Base-by-base conservation (phyloP, 2,113 vertebrate genomes). In the Bombycilla garrulus region DNA sequence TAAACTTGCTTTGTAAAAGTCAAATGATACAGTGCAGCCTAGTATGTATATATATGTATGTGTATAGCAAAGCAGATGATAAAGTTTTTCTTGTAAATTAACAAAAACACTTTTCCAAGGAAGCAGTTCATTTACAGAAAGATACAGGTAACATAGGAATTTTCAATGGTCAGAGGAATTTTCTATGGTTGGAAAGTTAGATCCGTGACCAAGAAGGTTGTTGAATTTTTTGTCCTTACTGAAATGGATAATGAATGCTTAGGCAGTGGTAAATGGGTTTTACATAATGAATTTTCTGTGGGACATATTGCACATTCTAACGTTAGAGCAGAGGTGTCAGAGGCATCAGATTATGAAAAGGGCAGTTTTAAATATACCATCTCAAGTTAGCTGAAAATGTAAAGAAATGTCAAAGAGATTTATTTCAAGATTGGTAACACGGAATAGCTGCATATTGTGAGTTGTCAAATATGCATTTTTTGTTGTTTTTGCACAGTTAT, bases 391-490 rank as follows among this genome's bases (percentile, higher is more conserved):
- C 38, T 78, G n/a, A 71, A 82, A 69, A 25, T 13, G 5, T 9
- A 25, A 51, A 56, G 70, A 47, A 16, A 16, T 83, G 65, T 80
- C 19, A 4, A 44, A 69, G 23, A 22, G 6, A 26, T 28, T 48
- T 90, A 25, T 56, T 82, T 61, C 40, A 48, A 28, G 29, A 6
- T 15, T 18, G n/a, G 4, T 66, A 29, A 38, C 26, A 33, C 20
- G 33, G 42, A 47, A 48, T 47, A 77, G 20, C 40, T 2, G 1
- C 1, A 0, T 35, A 9, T 29, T 83, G 19, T 28, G 15, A 9
- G 24, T 40, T 92, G 15, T 69, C 47, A 71, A 11, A 20, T 84
- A 23, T 44, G 25, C 15, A 9, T 15, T 13, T n/a, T 36, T 25
- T 69, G 11, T 61, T 66, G 19, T 3, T 73, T 93, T 73, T 87